A percentile compares a stretch with the other conserved stretches of the same genome.
Evolutionary conservation across 2,888 invertebrate species (phyloP).

Genomic region (Epinotia nisella): DNA sequence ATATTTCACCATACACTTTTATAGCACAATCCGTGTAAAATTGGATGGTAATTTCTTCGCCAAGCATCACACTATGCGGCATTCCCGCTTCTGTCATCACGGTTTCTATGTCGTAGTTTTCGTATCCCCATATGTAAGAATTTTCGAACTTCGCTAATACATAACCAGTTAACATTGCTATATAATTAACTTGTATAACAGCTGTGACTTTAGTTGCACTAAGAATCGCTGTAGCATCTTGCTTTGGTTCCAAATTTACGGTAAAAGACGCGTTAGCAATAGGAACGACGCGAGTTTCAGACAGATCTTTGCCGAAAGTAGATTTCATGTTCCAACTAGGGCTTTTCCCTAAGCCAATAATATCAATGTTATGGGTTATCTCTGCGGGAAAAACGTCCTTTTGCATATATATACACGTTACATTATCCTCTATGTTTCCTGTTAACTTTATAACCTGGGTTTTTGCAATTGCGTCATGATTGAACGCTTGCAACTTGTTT

Average conservation of each 20-base stretch:
- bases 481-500: constrained; percentile 12
- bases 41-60: constrained; percentile 18
- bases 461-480: neutral
- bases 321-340: constrained; percentile 10
- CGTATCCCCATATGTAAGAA: constrained; percentile 21
- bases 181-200: constrained; percentile 11
- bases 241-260: constrained; percentile 10
- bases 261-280: neutral
- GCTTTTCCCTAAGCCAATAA: neutral
- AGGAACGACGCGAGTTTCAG: neutral
- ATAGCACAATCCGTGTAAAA: constrained; percentile 12
- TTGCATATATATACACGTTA: constrained; percentile 14
- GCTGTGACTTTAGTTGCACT: constrained; percentile 19
- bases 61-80: constrained; percentile 9
- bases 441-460: constrained; percentile 4
- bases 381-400: constrained; percentile 11
- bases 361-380: constrained; percentile 2
- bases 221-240: constrained; percentile 9
- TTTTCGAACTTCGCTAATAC: constrained; percentile 13
- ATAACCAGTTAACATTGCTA: constrained; percentile 1
- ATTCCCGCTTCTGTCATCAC: constrained; percentile 12
- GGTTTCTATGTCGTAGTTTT: constrained; percentile 21
- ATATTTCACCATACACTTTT: constrained; percentile 2
- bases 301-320: constrained; percentile 18
- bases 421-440: constrained; percentile 28